A percentile compares a stretch with the other conserved stretches of the same genome.
phyloP scores from a whole-genome alignment of 1,140 invertebrate genomes.

The Oncopodura yosiiana region DNA sequence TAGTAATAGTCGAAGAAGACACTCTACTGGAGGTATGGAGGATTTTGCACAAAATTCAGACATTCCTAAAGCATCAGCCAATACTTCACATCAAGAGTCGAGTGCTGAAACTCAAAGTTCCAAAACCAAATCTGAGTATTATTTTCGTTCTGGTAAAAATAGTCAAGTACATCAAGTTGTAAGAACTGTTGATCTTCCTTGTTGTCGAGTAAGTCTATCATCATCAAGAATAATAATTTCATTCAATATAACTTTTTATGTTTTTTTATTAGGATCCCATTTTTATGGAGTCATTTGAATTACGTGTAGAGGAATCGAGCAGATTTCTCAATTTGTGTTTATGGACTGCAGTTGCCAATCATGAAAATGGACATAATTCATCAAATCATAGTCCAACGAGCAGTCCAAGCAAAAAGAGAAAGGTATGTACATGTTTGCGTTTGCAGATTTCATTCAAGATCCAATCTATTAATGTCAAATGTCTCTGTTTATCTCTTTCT shows the following conservation, averaged over 20 bases:
- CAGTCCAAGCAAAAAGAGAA: conserved; percentile 29
- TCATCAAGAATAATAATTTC: neutral
- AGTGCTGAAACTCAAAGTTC: no score
- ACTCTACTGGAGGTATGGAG: no score
- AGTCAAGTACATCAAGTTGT: conserved; percentile 1
- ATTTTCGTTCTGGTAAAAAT: no score
- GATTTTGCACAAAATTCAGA: no score
- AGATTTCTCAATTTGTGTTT: conserved; percentile 74
- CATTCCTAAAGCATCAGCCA: no score
- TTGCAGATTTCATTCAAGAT: neutral
- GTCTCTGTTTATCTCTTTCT: neutral
- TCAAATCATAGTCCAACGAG: conserved; percentile 29
- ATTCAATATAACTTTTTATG: neutral
- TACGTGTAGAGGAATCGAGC: conserved; percentile 58
- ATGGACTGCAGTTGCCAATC: conserved; percentile 47
- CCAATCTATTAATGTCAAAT: neutral
- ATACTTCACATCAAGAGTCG: no score
- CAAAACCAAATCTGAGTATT: no score
- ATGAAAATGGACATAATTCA: neutral
- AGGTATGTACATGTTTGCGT: conserved; percentile 18
- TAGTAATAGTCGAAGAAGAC: no score
- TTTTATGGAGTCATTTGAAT: conserved; percentile 63
- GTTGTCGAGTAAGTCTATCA: conserved; percentile 2
- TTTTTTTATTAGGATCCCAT: conserved; percentile 48
- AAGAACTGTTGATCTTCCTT: neutral